These are phyloP conservation scores for Drosophila kurseongensis DNA, from an alignment of 1,140 invertebrate species.

Conservation along the genomic window DNA sequence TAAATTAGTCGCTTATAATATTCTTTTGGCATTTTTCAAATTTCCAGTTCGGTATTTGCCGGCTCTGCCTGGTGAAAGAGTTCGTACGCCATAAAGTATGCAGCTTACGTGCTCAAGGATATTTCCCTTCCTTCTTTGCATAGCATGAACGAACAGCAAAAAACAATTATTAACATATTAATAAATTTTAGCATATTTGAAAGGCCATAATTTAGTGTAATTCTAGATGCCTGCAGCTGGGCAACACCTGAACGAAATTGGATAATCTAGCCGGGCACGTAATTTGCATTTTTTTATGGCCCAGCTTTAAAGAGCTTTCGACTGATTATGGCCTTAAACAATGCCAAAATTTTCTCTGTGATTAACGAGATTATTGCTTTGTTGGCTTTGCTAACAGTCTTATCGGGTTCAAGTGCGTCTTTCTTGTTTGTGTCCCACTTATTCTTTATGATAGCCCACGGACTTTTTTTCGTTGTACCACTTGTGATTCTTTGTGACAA, in stretches of 20 bases:
- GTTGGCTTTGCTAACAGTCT: conserved; percentile 6
- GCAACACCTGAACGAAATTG: conserved; percentile 72
- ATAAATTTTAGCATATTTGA: conserved; percentile 83
- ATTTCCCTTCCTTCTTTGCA: conserved; percentile 10
- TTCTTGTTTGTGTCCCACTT: conserved; percentile 2
- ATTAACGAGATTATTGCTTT: conserved; percentile 18
- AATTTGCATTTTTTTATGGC: conserved; percentile 34
- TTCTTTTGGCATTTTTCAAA: conserved; percentile 82
- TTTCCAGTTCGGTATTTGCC: conserved; percentile 75
- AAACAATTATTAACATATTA: conserved; percentile 83
- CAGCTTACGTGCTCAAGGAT: conserved; percentile 75
- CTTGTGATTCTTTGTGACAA: conserved; percentile 57
- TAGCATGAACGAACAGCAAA: conserved; percentile 39
- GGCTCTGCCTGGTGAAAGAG: conserved; percentile 67
- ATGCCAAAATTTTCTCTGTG: not conserved
- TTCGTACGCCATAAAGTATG: conserved; percentile 80
- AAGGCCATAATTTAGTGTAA: conserved; percentile 80
- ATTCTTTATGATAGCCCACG: conserved; percentile 1
- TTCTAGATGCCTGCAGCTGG: conserved; percentile 73
- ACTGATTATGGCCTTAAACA: conserved; percentile 30
- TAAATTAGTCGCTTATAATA: conserved; percentile 83
- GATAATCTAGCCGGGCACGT: conserved; percentile 53
- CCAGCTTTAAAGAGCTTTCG: conserved; percentile 21
- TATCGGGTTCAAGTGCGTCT: conserved; percentile 37
- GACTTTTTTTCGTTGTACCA: conserved; percentile 48